Percentiles rank a stretch among this genome's conserved stretches.
Conservation (phyloP, 2,113 vertebrate genomes). For the Sapajus apella region DNA sequence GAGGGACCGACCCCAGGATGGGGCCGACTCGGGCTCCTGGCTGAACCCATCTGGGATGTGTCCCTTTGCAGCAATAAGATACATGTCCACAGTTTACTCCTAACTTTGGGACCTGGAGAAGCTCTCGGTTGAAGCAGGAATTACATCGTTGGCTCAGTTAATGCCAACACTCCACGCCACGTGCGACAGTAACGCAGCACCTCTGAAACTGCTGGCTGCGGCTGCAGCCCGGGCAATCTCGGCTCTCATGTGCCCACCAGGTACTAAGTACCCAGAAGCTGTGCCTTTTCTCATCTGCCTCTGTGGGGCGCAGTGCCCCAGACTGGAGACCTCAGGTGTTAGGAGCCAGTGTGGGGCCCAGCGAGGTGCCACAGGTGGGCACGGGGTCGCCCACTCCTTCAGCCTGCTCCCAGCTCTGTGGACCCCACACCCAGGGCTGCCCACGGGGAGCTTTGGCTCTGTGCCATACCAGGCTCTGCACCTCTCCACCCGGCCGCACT, state of each 20-base stretch:
- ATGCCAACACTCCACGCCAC: conserved; percentile 56
- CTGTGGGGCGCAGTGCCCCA: not conserved
- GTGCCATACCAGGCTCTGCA: not conserved
- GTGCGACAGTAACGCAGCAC: conserved; percentile 53
- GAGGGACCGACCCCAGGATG: not conserved
- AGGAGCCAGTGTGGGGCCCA: not conserved
- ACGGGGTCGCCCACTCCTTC: too few relatives aligned
- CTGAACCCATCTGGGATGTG: conserved; percentile 40
- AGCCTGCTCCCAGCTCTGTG: not conserved
- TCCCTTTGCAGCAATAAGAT: conserved; percentile 64
- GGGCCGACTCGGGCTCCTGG: conserved; percentile 17
- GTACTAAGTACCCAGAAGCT: conserved; percentile 48
- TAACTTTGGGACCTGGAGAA: conserved; percentile 72
- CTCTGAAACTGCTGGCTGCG: conserved; percentile 69
- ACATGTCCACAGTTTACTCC: conserved; percentile 71
- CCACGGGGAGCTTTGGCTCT: not conserved
- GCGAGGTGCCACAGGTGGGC: not conserved
- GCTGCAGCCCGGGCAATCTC: conserved; percentile 59
- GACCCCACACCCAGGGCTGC: not conserved
- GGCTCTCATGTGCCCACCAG: conserved; percentile 51
- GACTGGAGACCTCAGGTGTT: not conserved
- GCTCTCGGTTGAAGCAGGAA: conserved; percentile 76
- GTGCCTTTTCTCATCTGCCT: conserved; percentile 25
- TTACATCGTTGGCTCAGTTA: conserved; percentile 81
- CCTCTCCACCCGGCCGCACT: fast-evolving